Evolutionary conservation across 2,888 invertebrate genomes (phyloP), one percentile per base, ranked within the genome.

Genomic region (Cataglyphis albicans): DNA sequence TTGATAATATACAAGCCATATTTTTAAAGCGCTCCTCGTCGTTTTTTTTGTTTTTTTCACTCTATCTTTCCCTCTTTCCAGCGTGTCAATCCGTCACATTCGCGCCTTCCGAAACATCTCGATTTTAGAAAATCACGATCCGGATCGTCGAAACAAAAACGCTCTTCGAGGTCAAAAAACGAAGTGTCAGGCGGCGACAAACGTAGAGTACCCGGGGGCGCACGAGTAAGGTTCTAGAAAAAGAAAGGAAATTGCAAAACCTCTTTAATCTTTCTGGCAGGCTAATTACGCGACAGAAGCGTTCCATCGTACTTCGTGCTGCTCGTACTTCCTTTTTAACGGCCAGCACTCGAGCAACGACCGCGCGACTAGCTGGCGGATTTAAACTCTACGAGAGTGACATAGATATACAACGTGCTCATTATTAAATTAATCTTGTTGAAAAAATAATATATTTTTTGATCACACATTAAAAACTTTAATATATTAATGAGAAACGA

Each of bases 211-310:
- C 3, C 10, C 57, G 6, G 61, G 15, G 21, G 21, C 1, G 63
- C 2, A 48, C 44, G 44, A 32, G 44, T 35, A 64, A 64, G 18
- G 18, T 59, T n/a, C 32, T 32, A 65, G 63, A 63, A 21, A 35
- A 41, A 65, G n/a, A 83, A 81, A 84, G 73, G 75, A 72, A 81
- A 48, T 75, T 72, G 81, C 83, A 82, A 80, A 61, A 21, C 81
- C 84, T 72, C 78, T 87, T 87, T 87, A 87, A 88, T 88, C 86
- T 86, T 86, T 88, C 83, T 81, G 74, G 67, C 80, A 80, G 81
- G 86, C 88, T 88, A 88, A 88, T 88, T 88, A 88, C 81, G 80
- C 32, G 72, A 70, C 73, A 74, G 73, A 78, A 75, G 18, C 73
- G 81, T 76, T 75, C 80, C 70, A 41, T 68, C 32, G 32, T 35